Evolutionary conservation across 2,113 vertebrate genomes (phyloP).

Genomic region (Melanocharis versteri): DNA sequence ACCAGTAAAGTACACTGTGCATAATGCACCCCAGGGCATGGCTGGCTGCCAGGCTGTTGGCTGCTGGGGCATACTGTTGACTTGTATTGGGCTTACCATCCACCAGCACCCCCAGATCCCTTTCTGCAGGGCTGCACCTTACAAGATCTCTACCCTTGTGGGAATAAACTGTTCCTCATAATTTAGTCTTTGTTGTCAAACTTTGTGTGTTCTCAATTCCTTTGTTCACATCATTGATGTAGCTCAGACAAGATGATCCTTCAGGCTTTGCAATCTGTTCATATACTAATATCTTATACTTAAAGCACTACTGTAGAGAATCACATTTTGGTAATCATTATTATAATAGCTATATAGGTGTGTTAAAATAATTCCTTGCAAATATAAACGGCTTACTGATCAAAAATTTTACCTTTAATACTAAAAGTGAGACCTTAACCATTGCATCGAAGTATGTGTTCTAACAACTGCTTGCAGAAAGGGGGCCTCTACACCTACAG

Average conservation of each 20-base stretch:
- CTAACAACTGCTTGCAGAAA: background rate
- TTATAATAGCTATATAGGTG: background rate
- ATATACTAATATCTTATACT: background rate
- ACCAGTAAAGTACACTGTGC: too few species aligned
- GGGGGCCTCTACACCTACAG: background rate
- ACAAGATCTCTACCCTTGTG: rapidly evolving
- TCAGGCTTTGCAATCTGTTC: background rate
- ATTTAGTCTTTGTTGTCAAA: background rate
- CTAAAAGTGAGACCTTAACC: background rate
- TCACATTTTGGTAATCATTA: background rate
- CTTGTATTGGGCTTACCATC: background rate
- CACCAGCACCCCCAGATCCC: background rate
- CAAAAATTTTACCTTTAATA: background rate
- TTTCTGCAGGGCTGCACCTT: background rate
- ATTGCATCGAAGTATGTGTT: background rate
- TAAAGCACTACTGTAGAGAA: background rate
- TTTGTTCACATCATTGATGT: background rate
- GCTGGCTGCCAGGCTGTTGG: background rate
- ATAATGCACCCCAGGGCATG: background rate
- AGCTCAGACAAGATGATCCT: background rate
- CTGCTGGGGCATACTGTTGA: background rate
- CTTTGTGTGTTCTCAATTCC: background rate
- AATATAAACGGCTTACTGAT: background rate
- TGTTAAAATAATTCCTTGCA: background rate
- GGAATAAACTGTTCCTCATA: background rate